Conservation (phyloP, 2,888 invertebrate species). For the Idaea straminata region DNA sequence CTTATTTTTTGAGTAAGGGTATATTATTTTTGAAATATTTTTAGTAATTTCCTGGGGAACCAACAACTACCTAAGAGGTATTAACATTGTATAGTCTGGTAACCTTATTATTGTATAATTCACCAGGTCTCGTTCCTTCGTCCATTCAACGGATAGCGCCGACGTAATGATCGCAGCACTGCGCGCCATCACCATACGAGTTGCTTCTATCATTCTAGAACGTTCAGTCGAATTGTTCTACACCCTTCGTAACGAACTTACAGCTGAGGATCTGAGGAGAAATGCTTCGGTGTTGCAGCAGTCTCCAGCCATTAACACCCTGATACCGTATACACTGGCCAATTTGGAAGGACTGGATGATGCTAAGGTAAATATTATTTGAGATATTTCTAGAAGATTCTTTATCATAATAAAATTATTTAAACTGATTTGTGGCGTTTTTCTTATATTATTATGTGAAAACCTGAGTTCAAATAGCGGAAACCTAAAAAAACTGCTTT, state of each 20-base stretch:
- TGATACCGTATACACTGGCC: constrained; percentile 91
- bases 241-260: constrained; percentile 85
- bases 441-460: no score
- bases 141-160: constrained; percentile 45
- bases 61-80: background rate
- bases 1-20: no score
- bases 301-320: constrained; percentile 84
- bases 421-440: no score
- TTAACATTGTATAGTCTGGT: background rate
- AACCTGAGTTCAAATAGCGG: no score
- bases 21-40: no score
- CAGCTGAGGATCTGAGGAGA: constrained; percentile 66
- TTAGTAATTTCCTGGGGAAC: no score
- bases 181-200: constrained; percentile 82
- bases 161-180: constrained; percentile 50
- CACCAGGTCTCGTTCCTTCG: constrained; percentile 22
- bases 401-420: background rate
- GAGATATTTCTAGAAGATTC: background rate
- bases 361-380: constrained; percentile 81
- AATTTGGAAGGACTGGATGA: constrained; percentile 91
- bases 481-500: no score
- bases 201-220: constrained; percentile 88
- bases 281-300: constrained; percentile 57
- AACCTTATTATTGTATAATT: background rate
- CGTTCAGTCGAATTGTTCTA: constrained; percentile 88